Base-by-base conservation (phyloP, 2,797 vertebrate genomes). In the Parauchenoglanis punctatus region DNA sequence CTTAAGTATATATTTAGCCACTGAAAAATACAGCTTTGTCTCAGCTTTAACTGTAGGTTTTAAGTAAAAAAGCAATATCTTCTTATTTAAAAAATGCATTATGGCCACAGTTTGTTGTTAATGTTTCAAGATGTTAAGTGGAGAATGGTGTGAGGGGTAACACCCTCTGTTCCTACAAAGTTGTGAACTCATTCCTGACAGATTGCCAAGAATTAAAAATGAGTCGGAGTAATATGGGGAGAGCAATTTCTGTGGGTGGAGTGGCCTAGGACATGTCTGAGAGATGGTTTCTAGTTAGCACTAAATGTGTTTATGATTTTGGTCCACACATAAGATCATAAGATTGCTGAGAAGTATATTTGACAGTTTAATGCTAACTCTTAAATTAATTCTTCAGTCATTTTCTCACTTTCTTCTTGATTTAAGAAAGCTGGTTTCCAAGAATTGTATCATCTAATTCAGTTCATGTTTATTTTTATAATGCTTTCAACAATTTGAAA, bases 161-260 rank as follows among this genome's bases (percentile, higher is more conserved):
- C 87, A 87, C 87, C 80, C 84, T 61, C 67, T 77, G 40, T 85
- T 86, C 72, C 88, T 86, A 68, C 86, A 52, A 78, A 70, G 18
- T 54, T 72, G 84, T 85, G 87, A 89, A 78, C 83, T 91, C 83
- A 81, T 70, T 17, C 23, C 75, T 91, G 90, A 85, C 25, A 11
- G 35, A 87, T 65, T 31, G 81, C 81, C 86, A 86, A 65, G 63
- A 28, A 86, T 70, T 88, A 35, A 77, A 54, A 81, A 25, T 8
- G 81, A 68, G 81, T 68, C 13, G 7, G 13, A 61, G 20, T 44
- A 61, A 44, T 44, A 63, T 40, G 28, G 11, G 20, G 28, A 31
- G 18, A 70, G 65, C 35, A 18, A 68, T 67, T 68, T 75, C 54
- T 59, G 61, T 83, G 84, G 58, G 87, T 35, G 67, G 58, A 54